A percentile compares a stretch with the other conserved stretches of the same genome.
These are phyloP conservation scores for Anser brachyrhynchus DNA, from an alignment of 2,113 vertebrate species.

Conservation along the genomic window DNA sequence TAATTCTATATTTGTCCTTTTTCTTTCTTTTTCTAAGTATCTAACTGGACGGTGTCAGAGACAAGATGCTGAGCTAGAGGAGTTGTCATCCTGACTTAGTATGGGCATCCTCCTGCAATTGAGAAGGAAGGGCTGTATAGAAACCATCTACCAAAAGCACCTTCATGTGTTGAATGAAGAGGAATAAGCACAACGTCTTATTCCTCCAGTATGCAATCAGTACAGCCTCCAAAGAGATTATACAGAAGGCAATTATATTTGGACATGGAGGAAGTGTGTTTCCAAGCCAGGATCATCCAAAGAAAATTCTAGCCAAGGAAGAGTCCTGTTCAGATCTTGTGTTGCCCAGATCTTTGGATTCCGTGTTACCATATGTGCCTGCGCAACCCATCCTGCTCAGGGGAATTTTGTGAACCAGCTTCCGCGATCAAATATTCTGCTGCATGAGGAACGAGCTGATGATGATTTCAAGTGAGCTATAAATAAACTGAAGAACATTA, in stretches of 20 bases:
- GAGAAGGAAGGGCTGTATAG: neutral
- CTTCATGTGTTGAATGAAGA: neutral
- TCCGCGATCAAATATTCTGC: constrained; percentile 34
- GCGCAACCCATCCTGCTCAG: neutral
- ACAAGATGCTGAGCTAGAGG: accelerated
- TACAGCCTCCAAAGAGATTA: neutral
- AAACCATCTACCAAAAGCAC: neutral
- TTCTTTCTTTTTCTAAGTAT: neutral
- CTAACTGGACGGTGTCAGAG: neutral
- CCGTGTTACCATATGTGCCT: neutral
- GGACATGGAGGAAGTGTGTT: neutral
- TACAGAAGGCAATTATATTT: neutral
- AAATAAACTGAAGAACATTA: constrained; percentile 50
- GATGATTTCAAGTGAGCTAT: constrained; percentile 54
- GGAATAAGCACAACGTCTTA: neutral
- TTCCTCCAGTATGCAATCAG: neutral
- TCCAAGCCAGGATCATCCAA: neutral
- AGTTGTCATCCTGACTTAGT: neutral
- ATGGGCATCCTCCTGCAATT: neutral
- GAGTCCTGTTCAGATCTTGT: neutral
- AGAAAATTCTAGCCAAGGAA: neutral
- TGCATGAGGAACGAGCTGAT: constrained; percentile 9
- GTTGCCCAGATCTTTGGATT: neutral
- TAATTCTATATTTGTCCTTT: neutral
- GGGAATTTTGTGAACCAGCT: constrained; percentile 28